Evolutionary conservation across 2,797 vertebrate species (phyloP).

Genomic region (Tokudaia tokunoshimensis): DNA sequence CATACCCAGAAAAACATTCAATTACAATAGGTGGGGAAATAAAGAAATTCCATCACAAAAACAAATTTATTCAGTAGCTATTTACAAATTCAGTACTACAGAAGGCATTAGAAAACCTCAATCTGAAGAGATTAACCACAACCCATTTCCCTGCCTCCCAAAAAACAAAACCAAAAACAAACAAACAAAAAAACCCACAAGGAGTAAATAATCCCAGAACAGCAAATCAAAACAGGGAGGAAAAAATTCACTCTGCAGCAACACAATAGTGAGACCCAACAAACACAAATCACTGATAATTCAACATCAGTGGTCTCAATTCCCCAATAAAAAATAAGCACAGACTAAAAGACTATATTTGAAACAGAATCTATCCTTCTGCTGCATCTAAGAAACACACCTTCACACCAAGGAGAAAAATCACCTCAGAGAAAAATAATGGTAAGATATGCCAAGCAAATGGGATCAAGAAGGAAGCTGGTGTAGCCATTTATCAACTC

Average conservation of each 20-base stretch:
- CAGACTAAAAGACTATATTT: not conserved
- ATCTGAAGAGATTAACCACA: not conserved
- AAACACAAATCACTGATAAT: not conserved
- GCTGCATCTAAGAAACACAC: not conserved
- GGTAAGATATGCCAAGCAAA: not conserved
- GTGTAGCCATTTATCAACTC: not conserved
- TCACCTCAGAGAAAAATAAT: not conserved
- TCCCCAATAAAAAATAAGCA: not conserved
- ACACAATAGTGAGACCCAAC: not conserved
- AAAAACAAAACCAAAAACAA: not conserved
- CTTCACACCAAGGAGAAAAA: not conserved
- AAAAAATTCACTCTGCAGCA: not conserved
- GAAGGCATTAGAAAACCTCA: not conserved
- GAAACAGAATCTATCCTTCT: not conserved
- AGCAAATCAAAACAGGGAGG: not conserved
- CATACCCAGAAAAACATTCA: not conserved
- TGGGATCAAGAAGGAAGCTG: not conserved
- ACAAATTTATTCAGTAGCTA: not conserved
- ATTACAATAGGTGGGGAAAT: not conserved
- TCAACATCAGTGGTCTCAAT: not conserved
- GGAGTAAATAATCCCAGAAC: not conserved
- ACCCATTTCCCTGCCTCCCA: not conserved
- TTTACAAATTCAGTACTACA: not conserved
- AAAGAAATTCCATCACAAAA: not conserved
- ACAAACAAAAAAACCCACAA: not conserved